phyloP scores from a whole-genome alignment of 2,888 invertebrate genomes.

The Venustoraphidia nigricollis region DNA sequence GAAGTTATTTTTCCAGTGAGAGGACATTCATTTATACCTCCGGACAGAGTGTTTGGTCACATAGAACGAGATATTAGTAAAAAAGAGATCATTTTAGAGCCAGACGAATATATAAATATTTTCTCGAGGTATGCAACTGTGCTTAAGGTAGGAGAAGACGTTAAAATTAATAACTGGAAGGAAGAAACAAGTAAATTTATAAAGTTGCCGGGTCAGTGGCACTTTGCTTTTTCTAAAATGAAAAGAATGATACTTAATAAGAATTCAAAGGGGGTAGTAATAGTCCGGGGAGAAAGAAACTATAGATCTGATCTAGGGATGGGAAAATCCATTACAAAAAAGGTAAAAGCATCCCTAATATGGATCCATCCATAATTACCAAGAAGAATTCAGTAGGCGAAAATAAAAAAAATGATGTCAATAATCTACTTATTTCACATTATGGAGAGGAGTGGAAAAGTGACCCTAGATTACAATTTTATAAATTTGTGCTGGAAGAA shows the following conservation, averaged over 20 bases:
- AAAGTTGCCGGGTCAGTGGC: constrained; percentile 5
- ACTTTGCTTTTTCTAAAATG: constrained; percentile 6
- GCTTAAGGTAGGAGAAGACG: constrained; percentile 8
- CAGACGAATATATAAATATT: constrained; percentile 11
- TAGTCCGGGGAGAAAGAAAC: no score
- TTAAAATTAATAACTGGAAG: constrained; percentile 10
- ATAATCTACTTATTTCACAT: no score
- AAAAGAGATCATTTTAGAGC: constrained; percentile 9
- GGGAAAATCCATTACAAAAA: no score
- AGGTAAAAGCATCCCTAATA: no score
- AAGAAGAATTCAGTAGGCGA: no score
- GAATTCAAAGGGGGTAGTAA: neutral
- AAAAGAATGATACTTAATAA: constrained; percentile 6
- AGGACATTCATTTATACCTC: constrained; percentile 17
- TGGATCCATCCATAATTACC: no score
- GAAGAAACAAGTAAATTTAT: neutral
- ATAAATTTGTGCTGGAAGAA: no score
- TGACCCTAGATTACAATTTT: no score
- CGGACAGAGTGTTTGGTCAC: constrained; percentile 16
- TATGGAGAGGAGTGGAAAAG: no score
- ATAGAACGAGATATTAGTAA: constrained; percentile 15
- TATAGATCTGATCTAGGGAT: no score
- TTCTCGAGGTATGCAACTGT: constrained; percentile 10
- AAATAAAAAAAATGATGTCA: no score
- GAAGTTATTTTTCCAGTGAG: constrained; percentile 15